Evolutionary conservation across 2,888 invertebrate species (phyloP).

Genomic region (Amphipyra berbera): DNA sequence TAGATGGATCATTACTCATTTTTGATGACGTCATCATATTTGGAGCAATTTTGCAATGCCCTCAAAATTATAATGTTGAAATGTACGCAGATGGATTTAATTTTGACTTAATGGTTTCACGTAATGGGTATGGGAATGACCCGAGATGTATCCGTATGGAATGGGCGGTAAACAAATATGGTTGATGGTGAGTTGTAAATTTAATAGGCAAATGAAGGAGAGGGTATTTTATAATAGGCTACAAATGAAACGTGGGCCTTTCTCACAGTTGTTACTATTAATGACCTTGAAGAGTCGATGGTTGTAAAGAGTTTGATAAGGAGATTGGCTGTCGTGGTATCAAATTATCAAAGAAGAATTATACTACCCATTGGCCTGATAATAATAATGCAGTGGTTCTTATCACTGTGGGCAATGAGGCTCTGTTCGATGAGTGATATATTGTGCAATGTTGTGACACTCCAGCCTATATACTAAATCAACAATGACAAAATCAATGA

Average conservation of each 20-base stretch:
- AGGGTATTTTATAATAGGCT: constrained; percentile 3
- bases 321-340: background rate
- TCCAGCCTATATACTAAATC: background rate
- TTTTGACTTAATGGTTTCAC: constrained; percentile 54
- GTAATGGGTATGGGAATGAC: constrained; percentile 39
- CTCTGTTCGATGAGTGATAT: background rate
- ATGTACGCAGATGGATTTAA: constrained; percentile 53
- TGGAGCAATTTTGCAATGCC: constrained; percentile 57
- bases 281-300: constrained; percentile 19
- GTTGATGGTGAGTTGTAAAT: constrained; percentile 26
- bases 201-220: constrained; percentile 18
- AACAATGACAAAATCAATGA: constrained; percentile 3
- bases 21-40: constrained; percentile 73
- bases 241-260: constrained; percentile 10
- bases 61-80: constrained; percentile 58
- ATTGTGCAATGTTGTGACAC: background rate
- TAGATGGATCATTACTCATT: constrained; percentile 74
- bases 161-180: constrained; percentile 35
- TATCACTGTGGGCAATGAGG: too few species aligned
- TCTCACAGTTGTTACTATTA: background rate
- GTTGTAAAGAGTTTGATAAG: constrained; percentile 1
- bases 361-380: background rate
- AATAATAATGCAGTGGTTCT: background rate
- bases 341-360: background rate
- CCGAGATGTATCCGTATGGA: constrained; percentile 35